These are phyloP conservation scores for Acrocyrtus sp. DNA, from an alignment of 2,888 invertebrate genomes.

Conservation along the genomic window DNA sequence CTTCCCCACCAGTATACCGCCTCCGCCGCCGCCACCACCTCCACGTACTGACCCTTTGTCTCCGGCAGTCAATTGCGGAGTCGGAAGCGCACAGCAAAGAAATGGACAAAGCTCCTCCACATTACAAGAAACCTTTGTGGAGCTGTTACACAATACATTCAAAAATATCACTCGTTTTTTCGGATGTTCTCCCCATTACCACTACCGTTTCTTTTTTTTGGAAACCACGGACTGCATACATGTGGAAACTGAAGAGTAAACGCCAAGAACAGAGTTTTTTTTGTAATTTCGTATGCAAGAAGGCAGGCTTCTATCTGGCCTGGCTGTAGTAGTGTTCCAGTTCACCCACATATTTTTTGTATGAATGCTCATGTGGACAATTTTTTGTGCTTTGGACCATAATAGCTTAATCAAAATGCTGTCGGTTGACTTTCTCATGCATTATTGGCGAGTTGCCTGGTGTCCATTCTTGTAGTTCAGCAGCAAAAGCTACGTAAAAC, in stretches of 20 bases:
- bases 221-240: too few relatives aligned
- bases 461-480: background rate
- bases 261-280: background rate
- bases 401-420: conserved; percentile 32
- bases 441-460: conserved; percentile 13
- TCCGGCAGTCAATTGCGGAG: background rate
- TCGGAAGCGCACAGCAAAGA: too few relatives aligned
- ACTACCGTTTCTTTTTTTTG: background rate
- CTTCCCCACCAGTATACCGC: background rate
- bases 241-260: background rate
- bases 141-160: background rate
- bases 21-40: too few relatives aligned
- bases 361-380: conserved; percentile 27
- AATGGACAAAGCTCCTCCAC: background rate
- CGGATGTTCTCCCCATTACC: background rate
- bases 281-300: conserved; percentile 28
- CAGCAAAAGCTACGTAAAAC: background rate
- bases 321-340: too few relatives aligned
- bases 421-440: conserved; percentile 20
- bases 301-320: background rate
- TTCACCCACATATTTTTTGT: conserved; percentile 15
- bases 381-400: conserved; percentile 17
- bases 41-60: background rate
- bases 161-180: background rate
- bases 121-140: background rate